Conservation (phyloP, 2,888 invertebrate species). For the Pristionchus exspectatus region DNA sequence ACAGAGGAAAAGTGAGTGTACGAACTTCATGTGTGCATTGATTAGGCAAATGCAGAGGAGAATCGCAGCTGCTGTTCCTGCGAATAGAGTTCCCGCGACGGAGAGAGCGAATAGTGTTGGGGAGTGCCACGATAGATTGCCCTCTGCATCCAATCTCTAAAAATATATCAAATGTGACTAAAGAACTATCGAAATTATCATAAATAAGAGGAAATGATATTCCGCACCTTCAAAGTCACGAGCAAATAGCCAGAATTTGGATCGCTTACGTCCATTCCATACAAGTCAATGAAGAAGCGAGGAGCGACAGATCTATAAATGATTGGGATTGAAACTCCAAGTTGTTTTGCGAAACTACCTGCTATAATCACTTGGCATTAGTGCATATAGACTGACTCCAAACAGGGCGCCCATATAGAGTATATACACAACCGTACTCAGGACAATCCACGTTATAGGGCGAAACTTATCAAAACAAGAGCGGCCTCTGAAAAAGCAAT, state of each 20-base stretch:
- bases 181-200: not conserved
- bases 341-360: not conserved
- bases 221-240: not conserved
- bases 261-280: not conserved
- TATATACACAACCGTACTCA: not conserved
- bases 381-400: not conserved
- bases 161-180: too few relatives aligned
- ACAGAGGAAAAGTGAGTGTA: not conserved
- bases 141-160: not conserved
- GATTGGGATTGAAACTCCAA: not conserved
- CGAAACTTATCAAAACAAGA: not conserved
- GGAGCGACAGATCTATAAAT: conserved; percentile 9
- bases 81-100: not conserved
- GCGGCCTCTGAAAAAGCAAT: not conserved
- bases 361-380: conserved; percentile 19
- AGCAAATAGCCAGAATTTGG: not conserved
- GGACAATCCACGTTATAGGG: not conserved
- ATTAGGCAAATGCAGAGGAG: not conserved
- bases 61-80: not conserved
- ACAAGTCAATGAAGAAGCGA: conserved; percentile 2
- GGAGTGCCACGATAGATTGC: not conserved
- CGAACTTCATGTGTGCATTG: not conserved
- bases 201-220: not conserved
- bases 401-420: not conserved
- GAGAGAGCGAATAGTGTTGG: not conserved